Evolutionary conservation across 2,888 invertebrate species (phyloP), one percentile per base, ranked within the genome.

Genomic region (Unio pictorum): DNA sequence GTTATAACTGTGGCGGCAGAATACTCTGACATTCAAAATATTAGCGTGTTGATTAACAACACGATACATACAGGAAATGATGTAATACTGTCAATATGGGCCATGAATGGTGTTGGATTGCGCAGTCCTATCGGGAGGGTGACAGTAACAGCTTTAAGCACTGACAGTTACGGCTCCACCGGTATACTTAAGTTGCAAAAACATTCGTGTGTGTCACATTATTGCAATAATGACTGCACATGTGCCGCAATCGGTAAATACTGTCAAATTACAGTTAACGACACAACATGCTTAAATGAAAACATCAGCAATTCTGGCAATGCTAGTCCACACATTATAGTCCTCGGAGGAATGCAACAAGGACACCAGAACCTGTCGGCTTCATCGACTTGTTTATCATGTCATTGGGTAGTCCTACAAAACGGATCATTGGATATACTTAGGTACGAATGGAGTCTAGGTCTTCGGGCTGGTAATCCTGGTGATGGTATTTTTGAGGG

Each of bases 171-270:
- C 3, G 55, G 55, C 0, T 54, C 58, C 7, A 23, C 34, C 1
- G 78, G 80, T 20, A 28, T 67, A 4, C 71, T 78, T 15, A 67
- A 77, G 61, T 54, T 77, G 23, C 62, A 77, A 61, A 75, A 69
- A 64, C 78, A 80, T 66, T 78, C 78, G 1, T 80, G 80, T 72
- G 67, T 64, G n/a, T 28, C 63, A 20, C 73, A 78, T 34, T 76
- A 66, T 23, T 80, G 80, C 55, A 76, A 76, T 45, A 74, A 77
- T 20, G 76, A 76, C 23, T 80, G 80, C 60, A 80, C 80, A 3
- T 80, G 80, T 30, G 75, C 78, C n/a, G 71, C 76, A 5, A n/a
- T 80, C 26, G 80, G 80, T 30, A 59, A 72, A 54, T 71, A 69
- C 30, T 83, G 83, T 61, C 60, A 55, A 17, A 17, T 54, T 6